Base-by-base conservation (phyloP, 1,140 invertebrate species). In the Papilio dardanus region DNA sequence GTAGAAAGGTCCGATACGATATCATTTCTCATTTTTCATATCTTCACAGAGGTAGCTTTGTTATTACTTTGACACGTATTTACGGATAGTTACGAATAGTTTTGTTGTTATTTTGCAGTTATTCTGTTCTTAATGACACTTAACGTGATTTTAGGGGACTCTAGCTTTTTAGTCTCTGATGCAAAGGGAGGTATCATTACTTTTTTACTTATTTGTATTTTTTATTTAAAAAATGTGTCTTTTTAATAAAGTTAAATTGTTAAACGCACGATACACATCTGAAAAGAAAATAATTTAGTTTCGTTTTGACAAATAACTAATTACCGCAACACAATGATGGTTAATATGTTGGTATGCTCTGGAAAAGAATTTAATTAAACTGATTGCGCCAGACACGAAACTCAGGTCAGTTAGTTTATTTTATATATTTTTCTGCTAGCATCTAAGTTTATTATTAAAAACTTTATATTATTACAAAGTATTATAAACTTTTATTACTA, bases 301-400 rank as follows among this genome's bases (percentile, higher is more conserved):
- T n/a, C n/a, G n/a, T 12, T 37, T 12, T 37, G 35, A 37, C 35
- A 37, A 14, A 12, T 58, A 76, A 76, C 37, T 67, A 67, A 76
- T 30, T 71, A 42, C 12, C 40, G 21, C 35, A 67, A 66, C 40
- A 33, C 35, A 42, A 73, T 76, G 54, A 73, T 76, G 50, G 19
- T 71, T 74, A 73, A 76, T 42, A 30, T 62, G 69, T 69, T 76
- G 28, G 62, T 54, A 68, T 68, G 69, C 69, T 78, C 76, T 74
- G 46, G 73, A 69, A 77, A 83, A 74, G 78, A 84, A 86, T 87
- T 86, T 86, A 86, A 87, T 87, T 86, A 86, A 81, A 84, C 74
- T 78, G 77, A 77, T 74, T 58, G 42, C 62, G 54, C 68, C 71
- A 75, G 33, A 76, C 69, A 77, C 62, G 33, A 67, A 74, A 65